Evolutionary conservation across 2,888 invertebrate species (phyloP), one percentile per base, ranked within the genome.

Genomic region (Ditylenchus weischeri): DNA sequence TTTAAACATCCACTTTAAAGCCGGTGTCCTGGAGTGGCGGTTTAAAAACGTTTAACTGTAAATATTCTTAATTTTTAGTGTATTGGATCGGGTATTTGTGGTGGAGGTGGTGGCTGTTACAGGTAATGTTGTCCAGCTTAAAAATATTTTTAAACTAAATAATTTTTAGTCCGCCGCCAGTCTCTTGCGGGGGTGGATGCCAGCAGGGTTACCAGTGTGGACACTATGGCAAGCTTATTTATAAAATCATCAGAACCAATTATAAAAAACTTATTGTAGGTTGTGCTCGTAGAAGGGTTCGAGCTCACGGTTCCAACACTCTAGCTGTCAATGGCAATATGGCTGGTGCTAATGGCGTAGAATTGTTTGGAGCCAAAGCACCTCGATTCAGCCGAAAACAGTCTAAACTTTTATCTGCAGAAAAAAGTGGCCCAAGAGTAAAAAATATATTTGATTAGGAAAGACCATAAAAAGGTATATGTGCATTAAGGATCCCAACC

Each of bases 21-120:
- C n/a, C n/a, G n/a, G n/a, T n/a, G n/a, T n/a, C n/a, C n/a, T n/a
- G n/a, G n/a, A n/a, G n/a, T n/a, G n/a, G n/a, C n/a, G n/a, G n/a
- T n/a, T n/a, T n/a, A n/a, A n/a, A n/a, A n/a, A n/a, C n/a, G n/a
- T n/a, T n/a, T n/a, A n/a, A n/a, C n/a, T n/a, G n/a, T n/a, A 5
- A 29, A 29, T 29, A 61, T 47, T 47, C 38, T 19, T 10, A 8
- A n/a, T 36, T 57, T 78, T 62, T 66, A 79, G 79, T 79, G 79
- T 64, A 66, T 79, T 15, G 78, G 78, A 0, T 76, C 76, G n/a
- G 79, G 79, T 54, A 74, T 79, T 21, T 79, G 79, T 65, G 79
- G 79, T 18, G 73, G 73, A 11, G 67, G 62, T 19, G 64, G 66
- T 11, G 66, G 69, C 11, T 66, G 63, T 23, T 68, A 50, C 47